Conservation (phyloP, 2,797 vertebrate genomes). For the Molothrus aeneus region DNA sequence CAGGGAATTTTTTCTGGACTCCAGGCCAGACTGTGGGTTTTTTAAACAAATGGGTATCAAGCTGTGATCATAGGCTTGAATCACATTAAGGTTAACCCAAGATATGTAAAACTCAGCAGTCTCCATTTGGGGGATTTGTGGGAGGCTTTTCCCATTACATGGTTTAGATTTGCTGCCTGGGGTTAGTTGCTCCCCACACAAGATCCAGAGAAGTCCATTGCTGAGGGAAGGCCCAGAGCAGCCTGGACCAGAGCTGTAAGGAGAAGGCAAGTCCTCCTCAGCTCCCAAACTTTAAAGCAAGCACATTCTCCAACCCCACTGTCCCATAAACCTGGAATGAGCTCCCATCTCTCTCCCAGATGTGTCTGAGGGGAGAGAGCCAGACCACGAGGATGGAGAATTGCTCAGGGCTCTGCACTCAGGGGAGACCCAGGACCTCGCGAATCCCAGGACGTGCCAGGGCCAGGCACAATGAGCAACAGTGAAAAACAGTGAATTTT, state of each 20-base stretch:
- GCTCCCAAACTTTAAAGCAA: background rate
- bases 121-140: constrained; percentile 1
- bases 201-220: background rate
- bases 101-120: background rate
- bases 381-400: background rate
- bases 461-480: background rate
- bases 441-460: rapidly evolving
- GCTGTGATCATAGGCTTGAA: background rate
- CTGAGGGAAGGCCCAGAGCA: background rate
- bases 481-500: background rate
- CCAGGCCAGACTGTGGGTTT: background rate
- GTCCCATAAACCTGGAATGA: background rate
- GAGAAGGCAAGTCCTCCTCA: background rate
- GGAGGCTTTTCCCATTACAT: constrained; percentile 13
- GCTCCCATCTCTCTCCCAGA: background rate
- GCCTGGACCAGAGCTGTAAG: background rate
- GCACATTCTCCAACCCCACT: rapidly evolving
- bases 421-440: background rate
- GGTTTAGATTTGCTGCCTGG: background rate
- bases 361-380: background rate
- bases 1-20: background rate
- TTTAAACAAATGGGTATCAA: constrained; percentile 35
- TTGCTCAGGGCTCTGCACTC: background rate
- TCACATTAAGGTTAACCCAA: constrained; percentile 43
- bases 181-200: background rate